Percentiles rank a stretch among this genome's conserved stretches.
Conservation (phyloP, 2,113 vertebrate genomes). For the Rhodinocichla rosea region DNA sequence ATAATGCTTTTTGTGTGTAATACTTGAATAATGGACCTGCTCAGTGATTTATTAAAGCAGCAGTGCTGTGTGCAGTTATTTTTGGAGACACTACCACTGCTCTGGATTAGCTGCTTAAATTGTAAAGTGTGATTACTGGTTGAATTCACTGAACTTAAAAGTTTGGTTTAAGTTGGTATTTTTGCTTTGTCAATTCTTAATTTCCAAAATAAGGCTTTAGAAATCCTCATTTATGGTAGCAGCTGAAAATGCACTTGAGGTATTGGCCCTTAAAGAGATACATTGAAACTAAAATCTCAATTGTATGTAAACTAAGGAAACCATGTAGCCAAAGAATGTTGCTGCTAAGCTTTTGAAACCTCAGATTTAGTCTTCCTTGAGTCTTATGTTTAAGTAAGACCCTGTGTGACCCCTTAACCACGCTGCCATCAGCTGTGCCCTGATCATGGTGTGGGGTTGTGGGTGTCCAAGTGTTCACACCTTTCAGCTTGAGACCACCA, state of each 20-base stretch:
- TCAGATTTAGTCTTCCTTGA: neutral
- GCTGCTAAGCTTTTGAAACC: neutral
- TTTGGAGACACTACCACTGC: neutral
- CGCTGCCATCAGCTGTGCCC: neutral
- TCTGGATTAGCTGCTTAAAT: neutral
- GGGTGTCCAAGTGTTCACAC: neutral
- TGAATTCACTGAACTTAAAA: neutral
- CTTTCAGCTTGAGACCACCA: neutral
- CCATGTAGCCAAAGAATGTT: neutral
- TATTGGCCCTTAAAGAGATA: neutral
- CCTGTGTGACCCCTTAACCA: neutral
- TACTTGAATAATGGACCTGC: neutral
- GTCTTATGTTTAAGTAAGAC: neutral
- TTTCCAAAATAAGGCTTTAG: neutral
- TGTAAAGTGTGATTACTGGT: neutral
- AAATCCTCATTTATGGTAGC: neutral
- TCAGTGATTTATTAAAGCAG: neutral
- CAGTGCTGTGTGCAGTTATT: neutral
- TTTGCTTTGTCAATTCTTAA: neutral
- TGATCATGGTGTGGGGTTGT: neutral
- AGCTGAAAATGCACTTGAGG: neutral
- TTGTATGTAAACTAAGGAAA: neutral
- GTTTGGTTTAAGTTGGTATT: neutral
- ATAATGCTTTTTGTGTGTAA: neutral
- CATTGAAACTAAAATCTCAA: neutral